A percentile compares a stretch with the other conserved stretches of the same genome.
Evolutionary conservation across 2,113 vertebrate species (phyloP).

Genomic region (Procavia capensis): DNA sequence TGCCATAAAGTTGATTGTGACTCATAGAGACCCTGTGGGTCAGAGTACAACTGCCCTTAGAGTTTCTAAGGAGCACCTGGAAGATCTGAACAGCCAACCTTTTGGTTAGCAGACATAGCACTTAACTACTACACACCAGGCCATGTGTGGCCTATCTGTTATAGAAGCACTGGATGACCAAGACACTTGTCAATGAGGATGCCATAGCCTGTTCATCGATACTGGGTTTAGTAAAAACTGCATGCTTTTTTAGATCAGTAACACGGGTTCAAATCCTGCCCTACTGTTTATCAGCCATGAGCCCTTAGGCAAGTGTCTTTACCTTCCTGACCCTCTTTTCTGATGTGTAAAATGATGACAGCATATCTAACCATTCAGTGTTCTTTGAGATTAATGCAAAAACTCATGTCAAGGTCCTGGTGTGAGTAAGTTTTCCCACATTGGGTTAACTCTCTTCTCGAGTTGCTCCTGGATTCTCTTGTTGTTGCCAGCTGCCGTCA

Average conservation of each 20-base stretch:
- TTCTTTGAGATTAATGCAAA: neutral
- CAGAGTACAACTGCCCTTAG: too few species aligned
- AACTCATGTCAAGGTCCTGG: neutral
- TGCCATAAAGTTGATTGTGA: too few species aligned
- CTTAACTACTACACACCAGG: too few species aligned
- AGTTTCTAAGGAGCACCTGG: too few species aligned
- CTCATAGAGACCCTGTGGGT: too few species aligned
- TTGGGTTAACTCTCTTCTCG: neutral
- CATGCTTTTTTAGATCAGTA: neutral
- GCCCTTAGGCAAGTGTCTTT: neutral
- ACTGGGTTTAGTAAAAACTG: neutral
- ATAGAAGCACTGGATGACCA: too few species aligned
- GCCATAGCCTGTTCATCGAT: neutral
- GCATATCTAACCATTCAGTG: neutral
- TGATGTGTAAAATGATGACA: neutral
- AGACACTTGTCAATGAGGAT: neutral
- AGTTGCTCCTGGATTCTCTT: neutral
- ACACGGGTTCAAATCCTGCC: neutral
- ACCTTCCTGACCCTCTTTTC: neutral
- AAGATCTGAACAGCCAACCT: too few species aligned
- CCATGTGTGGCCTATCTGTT: too few species aligned
- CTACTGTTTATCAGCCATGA: neutral
- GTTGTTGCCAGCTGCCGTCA: neutral
- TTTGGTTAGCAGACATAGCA: too few species aligned
- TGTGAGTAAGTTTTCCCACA: neutral